Conservation (phyloP, 2,113 vertebrate species). For the Odobenus rosmarus region DNA sequence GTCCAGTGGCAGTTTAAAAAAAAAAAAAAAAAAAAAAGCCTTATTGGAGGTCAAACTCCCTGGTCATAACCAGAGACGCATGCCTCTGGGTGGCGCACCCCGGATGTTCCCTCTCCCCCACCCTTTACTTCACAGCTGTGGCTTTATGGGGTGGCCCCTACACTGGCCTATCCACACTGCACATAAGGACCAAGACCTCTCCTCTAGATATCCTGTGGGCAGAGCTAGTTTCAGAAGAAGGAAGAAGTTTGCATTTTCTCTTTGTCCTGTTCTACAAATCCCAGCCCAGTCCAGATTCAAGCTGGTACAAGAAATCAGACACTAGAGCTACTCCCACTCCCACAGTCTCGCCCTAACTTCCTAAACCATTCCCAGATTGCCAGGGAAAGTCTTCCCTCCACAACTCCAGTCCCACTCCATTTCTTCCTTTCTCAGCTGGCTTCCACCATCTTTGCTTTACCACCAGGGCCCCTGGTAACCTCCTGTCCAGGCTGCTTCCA, state of each 20-base stretch:
- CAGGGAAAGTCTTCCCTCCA: not conserved
- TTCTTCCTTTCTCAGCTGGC: not conserved
- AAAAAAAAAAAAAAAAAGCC: not conserved
- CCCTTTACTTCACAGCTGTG: not conserved
- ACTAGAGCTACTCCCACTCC: not conserved
- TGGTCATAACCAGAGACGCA: not conserved
- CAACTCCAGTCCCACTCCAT: not conserved
- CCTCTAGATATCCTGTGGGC: not conserved
- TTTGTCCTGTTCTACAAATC: not conserved
- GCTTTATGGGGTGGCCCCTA: too few relatives aligned
- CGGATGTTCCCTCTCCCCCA: fast-evolving
- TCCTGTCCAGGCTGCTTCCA: not conserved
- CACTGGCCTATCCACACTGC: not conserved
- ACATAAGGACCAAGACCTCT: not conserved
- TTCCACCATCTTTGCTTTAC: not conserved
- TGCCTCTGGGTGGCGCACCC: not conserved
- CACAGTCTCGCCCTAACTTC: not conserved
- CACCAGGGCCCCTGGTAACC: fast-evolving
- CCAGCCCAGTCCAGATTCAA: not conserved
- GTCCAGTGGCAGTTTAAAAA: not conserved
- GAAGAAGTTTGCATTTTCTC: not conserved
- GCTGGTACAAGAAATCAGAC: not conserved
- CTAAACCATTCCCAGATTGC: not conserved
- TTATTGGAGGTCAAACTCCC: not conserved
- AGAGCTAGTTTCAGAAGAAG: not conserved